Evolutionary conservation across 2,888 invertebrate species (phyloP).

Genomic region (Eledona agricola): DNA sequence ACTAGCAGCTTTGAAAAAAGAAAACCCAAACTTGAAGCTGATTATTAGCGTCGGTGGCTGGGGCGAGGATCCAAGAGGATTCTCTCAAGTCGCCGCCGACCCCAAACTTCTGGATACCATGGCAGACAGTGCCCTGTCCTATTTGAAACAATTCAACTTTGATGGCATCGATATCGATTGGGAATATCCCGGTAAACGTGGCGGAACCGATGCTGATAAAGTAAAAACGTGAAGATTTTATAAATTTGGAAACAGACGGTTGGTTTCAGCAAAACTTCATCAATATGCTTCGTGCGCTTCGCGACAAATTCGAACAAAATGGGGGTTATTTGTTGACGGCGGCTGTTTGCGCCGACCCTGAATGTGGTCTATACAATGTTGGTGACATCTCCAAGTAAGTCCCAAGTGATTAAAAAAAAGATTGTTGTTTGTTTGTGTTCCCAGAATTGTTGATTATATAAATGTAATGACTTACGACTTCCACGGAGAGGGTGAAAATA

Average conservation of each 20-base stretch:
- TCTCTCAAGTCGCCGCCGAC: constrained; percentile 19
- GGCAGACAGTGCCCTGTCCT: constrained; percentile 8
- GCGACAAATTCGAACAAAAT: constrained; percentile 5
- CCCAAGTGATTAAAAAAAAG: background rate
- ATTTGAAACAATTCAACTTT: constrained; percentile 15
- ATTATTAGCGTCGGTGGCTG: constrained; percentile 28
- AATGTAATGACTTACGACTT: constrained; percentile 80
- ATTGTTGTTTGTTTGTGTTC: constrained; percentile 3
- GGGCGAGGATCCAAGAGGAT: too few species aligned
- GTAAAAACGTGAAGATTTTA: constrained; percentile 3
- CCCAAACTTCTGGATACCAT: constrained; percentile 2
- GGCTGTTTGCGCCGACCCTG: constrained; percentile 10
- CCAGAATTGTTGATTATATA: constrained; percentile 67
- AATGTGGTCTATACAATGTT: constrained; percentile 13
- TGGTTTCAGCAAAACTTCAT: constrained; percentile 23
- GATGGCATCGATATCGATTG: constrained; percentile 34
- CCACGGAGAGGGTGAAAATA: constrained; percentile 72
- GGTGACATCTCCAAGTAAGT: constrained; percentile 12
- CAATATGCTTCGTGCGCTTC: constrained; percentile 8
- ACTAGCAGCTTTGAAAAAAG: constrained; percentile 13
- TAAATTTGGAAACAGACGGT: background rate
- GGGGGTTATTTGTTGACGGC: constrained; percentile 7
- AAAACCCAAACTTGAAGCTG: constrained; percentile 20
- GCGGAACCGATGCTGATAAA: constrained; percentile 14
- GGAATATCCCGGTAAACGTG: constrained; percentile 26